Evolutionary conservation across 2,888 invertebrate genomes (phyloP).

Genomic region (Allophyes oxyacanthae): DNA sequence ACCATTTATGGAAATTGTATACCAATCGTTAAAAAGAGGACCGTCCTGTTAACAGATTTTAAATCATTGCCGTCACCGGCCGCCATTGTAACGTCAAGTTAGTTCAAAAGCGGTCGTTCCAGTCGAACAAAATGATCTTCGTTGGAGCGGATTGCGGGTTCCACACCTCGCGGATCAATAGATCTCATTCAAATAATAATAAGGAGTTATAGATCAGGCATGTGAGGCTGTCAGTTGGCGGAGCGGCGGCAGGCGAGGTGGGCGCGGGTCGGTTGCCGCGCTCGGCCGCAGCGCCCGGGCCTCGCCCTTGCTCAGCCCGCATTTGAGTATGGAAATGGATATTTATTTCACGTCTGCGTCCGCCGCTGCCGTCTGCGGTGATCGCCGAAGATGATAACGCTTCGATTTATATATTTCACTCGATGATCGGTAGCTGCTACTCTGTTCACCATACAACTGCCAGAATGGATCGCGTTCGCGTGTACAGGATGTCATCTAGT

Average conservation of each 20-base stretch:
- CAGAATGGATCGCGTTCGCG: conserved; percentile 66
- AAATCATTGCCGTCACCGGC: conserved; percentile 88
- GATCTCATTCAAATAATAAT: conserved; percentile 89
- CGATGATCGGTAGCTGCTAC: conserved; percentile 85
- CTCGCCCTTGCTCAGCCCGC: conserved; percentile 70
- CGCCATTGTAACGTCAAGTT: conserved; percentile 88
- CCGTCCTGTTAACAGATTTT: conserved; percentile 89
- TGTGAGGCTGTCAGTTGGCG: conserved; percentile 62
- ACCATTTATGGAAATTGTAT: conserved; percentile 89
- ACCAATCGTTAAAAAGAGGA: conserved; percentile 89
- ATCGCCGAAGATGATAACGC: conserved; percentile 86
- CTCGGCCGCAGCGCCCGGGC: conserved; percentile 62
- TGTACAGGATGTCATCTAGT: conserved; percentile 67
- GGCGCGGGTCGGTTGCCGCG: conserved; percentile 54
- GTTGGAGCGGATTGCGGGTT: conserved; percentile 81
- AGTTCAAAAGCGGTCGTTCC: conserved; percentile 87
- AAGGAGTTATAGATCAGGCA: conserved; percentile 88
- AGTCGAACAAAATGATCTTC: conserved; percentile 88
- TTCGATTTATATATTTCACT: conserved; percentile 87
- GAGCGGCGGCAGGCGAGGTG: conserved; percentile 63
- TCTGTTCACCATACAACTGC: conserved; percentile 80
- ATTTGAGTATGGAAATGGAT: conserved; percentile 87
- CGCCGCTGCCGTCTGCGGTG: conserved; percentile 79
- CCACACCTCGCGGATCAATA: conserved; percentile 88
- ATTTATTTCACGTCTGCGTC: conserved; percentile 84